phyloP scores from a whole-genome alignment of 2,888 invertebrate genomes.

The Hyposoter didymator region DNA sequence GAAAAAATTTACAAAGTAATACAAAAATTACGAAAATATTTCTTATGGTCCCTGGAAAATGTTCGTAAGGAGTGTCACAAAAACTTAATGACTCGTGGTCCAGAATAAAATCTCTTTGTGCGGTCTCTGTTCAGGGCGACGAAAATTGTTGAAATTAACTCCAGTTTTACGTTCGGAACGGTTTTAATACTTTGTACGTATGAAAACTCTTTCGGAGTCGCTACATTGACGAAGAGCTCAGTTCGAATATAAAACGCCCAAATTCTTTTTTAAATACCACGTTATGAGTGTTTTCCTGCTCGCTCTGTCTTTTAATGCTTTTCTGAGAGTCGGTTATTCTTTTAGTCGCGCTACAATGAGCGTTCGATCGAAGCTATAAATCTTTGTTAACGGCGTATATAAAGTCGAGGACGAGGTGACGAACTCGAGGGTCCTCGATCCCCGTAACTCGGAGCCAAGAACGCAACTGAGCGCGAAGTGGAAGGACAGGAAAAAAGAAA shows the following conservation, averaged over 20 bases:
- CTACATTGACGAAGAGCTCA: neutral
- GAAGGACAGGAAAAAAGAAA: slow-evolving; percentile 34
- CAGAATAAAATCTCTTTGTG: slow-evolving; percentile 21
- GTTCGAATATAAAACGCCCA: neutral
- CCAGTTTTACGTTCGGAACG: slow-evolving; percentile 8
- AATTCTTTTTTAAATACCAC: slow-evolving; percentile 18
- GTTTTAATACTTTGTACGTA: slow-evolving; percentile 20
- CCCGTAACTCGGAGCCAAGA: neutral
- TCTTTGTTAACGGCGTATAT: slow-evolving; percentile 63
- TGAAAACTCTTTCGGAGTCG: slow-evolving; percentile 5
- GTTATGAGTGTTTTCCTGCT: neutral
- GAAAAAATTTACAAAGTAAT: neutral
- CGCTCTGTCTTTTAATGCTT: slow-evolving; percentile 55
- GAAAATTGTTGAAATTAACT: slow-evolving; percentile 10
- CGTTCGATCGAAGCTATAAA: slow-evolving; percentile 68
- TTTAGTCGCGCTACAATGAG: slow-evolving; percentile 58
- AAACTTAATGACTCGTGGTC: slow-evolving; percentile 7
- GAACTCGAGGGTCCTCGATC: slow-evolving; percentile 47
- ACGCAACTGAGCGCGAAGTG: neutral
- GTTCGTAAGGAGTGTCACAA: neutral
- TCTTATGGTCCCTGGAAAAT: neutral
- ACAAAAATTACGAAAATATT: neutral
- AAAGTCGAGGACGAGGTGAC: slow-evolving; percentile 64
- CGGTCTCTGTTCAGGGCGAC: neutral
- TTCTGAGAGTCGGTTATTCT: slow-evolving; percentile 62